Evolutionary conservation across 2,113 vertebrate species (phyloP).

Genomic region (Boulengeromyrus knoepffleri): DNA sequence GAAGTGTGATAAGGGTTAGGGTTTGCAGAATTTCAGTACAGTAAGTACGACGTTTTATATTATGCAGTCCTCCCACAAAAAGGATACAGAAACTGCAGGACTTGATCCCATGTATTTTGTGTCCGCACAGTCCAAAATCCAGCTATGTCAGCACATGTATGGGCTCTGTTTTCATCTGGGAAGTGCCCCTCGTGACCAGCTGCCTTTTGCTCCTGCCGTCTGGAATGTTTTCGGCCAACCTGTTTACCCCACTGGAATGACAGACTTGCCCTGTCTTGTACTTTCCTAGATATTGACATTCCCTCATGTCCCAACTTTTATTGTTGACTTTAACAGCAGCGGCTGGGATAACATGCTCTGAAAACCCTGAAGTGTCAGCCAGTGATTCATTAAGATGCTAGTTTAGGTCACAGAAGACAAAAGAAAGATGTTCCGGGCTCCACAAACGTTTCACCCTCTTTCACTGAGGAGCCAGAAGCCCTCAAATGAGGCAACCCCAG

Average conservation of each 20-base stretch:
- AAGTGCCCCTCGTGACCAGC: not conserved
- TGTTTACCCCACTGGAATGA: not conserved
- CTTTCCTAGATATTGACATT: not conserved
- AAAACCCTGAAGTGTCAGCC: not conserved
- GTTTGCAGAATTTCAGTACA: not conserved
- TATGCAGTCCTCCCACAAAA: not conserved
- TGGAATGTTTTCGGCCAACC: not conserved
- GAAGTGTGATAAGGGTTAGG: not conserved
- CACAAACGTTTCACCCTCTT: not conserved
- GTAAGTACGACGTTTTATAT: not conserved
- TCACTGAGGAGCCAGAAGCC: not conserved
- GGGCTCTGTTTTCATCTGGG: not conserved
- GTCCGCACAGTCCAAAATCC: not conserved
- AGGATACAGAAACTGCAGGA: not conserved
- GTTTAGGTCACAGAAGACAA: not conserved
- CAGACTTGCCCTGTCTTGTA: conserved; percentile 5
- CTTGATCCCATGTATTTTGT: not conserved
- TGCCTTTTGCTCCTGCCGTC: not conserved
- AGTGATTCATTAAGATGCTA: not conserved
- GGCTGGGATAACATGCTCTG: not conserved
- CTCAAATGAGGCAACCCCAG: not conserved
- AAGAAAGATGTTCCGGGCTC: not conserved
- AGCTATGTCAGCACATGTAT: not conserved
- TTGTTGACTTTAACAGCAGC: not conserved
- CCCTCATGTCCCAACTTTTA: not conserved